Conservation (phyloP, 2,113 vertebrate species). For the Passer domesticus region DNA sequence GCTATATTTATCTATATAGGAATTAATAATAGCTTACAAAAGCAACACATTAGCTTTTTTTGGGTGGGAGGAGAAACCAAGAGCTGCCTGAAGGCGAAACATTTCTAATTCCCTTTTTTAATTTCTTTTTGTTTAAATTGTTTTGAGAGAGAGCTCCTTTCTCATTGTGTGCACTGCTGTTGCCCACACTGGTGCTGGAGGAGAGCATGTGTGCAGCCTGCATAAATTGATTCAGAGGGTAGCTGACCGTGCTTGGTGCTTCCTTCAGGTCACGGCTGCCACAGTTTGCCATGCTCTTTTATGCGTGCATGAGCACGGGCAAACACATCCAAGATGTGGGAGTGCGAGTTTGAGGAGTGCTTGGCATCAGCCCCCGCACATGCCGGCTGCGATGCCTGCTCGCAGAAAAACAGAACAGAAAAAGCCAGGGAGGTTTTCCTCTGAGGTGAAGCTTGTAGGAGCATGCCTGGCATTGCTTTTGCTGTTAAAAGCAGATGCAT, state of each 20-base stretch:
- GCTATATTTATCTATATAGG: not conserved
- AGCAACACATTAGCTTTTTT: not conserved
- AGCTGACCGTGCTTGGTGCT: not conserved
- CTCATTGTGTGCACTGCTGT: not conserved
- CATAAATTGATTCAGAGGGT: not conserved
- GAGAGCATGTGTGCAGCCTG: not conserved
- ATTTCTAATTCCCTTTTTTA: not conserved
- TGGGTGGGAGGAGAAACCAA: not conserved
- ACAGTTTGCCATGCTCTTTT: not conserved
- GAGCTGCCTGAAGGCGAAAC: not conserved
- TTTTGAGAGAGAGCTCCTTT: not conserved
- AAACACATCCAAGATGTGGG: not conserved
- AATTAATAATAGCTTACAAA: not conserved
- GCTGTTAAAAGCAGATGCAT: not conserved
- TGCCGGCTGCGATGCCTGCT: not conserved
- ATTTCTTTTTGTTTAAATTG: not conserved
- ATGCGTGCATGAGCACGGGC: rapidly evolving
- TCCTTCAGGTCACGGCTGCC: not conserved
- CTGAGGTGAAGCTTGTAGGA: not conserved
- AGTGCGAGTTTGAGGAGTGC: not conserved
- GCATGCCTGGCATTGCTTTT: not conserved
- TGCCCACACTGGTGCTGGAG: not conserved
- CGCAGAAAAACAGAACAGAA: not conserved
- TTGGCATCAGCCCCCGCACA: not conserved
- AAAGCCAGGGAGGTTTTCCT: not conserved